A percentile compares a stretch with the other conserved stretches of the same genome.
Evolutionary conservation across 2,888 invertebrate genomes (phyloP).

Genomic region (Alitta virens): DNA sequence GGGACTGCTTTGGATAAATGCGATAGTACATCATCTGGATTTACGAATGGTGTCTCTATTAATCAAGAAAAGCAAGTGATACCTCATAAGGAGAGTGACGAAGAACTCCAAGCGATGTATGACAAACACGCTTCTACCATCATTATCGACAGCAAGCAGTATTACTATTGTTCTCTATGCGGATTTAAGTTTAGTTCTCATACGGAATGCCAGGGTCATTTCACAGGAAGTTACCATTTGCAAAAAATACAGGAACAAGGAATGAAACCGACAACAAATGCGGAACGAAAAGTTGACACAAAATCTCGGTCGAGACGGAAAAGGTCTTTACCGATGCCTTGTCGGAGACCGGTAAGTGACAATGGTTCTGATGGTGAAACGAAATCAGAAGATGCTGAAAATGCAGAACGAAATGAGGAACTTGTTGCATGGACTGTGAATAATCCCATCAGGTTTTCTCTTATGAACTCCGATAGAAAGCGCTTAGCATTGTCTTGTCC

Average conservation of each 20-base stretch:
- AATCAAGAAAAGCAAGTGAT: no score
- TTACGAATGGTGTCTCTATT: neutral
- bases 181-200: neutral
- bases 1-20: neutral
- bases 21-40: neutral
- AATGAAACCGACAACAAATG: neutral
- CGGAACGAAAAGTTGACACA: neutral
- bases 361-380: neutral
- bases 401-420: neutral
- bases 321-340: constrained; percentile 3
- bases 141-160: neutral
- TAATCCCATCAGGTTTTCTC: neutral
- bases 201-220: neutral
- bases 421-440: neutral
- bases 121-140: neutral
- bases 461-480: constrained; percentile 8
- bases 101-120: neutral
- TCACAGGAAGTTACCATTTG: neutral
- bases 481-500: neutral
- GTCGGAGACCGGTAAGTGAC: neutral
- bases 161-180: neutral
- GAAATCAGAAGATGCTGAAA: neutral
- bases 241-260: neutral
- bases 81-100: neutral
- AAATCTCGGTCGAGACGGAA: constrained; percentile 8